These are phyloP conservation scores for Rhyacichthys aspro DNA, from an alignment of 2,797 vertebrate species.

Conservation along the genomic window DNA sequence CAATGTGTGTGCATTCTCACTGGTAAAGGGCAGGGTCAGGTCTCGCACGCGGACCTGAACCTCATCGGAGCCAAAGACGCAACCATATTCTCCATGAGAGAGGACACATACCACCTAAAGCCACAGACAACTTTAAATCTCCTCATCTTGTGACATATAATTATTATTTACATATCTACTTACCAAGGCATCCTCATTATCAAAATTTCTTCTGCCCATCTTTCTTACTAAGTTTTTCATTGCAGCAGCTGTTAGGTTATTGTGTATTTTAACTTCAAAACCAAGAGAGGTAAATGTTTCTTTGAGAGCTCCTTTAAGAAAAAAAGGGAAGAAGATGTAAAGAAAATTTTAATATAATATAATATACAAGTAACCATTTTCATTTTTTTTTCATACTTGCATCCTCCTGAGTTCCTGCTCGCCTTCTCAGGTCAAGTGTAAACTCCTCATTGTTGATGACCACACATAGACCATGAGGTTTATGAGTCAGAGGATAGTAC, in stretches of 20 bases:
- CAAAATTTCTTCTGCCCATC: neutral
- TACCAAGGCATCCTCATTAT: constrained; percentile 55
- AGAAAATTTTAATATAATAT: neutral
- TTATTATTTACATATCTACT: constrained; percentile 11
- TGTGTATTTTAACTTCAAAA: constrained; percentile 61
- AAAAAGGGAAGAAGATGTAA: constrained; percentile 1
- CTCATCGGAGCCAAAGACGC: constrained; percentile 81
- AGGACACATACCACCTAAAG: constrained; percentile 81
- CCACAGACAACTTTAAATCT: neutral
- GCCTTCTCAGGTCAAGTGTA: fast-evolving
- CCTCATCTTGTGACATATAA: constrained; percentile 1
- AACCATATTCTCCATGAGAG: constrained; percentile 85
- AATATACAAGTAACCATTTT: neutral
- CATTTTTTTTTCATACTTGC: constrained; percentile 42
- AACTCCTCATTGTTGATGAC: constrained; percentile 69
- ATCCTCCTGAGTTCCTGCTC: constrained; percentile 61
- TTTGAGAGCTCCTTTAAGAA: constrained; percentile 66
- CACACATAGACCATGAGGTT: constrained; percentile 77
- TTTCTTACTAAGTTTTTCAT: constrained; percentile 42
- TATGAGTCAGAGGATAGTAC: constrained; percentile 52
- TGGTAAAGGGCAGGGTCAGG: constrained; percentile 78
- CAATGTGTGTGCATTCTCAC: constrained; percentile 60
- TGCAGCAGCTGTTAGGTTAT: constrained; percentile 53
- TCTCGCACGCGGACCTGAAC: constrained; percentile 65
- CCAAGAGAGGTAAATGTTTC: constrained; percentile 68